Conservation (phyloP, 2,113 vertebrate species). For the Leptobrachium leishanense region DNA sequence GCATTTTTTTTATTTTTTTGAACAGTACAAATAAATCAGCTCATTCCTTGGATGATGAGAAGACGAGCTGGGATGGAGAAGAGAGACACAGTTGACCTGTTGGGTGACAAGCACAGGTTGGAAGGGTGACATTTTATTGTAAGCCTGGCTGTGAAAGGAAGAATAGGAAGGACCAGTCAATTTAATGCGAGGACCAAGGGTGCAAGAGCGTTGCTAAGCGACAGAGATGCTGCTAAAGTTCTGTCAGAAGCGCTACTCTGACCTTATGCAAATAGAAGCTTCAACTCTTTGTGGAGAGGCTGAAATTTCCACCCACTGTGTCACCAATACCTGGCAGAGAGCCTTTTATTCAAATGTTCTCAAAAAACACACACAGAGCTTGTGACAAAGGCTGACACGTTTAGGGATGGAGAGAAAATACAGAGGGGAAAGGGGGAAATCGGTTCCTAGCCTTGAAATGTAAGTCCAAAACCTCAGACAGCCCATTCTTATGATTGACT, state of each 20-base stretch:
- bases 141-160: constrained; percentile 89
- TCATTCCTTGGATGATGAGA: constrained; percentile 79
- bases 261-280: constrained; percentile 97
- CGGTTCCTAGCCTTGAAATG: constrained; percentile 63
- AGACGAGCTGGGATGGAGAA: constrained; percentile 59
- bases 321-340: constrained; percentile 91
- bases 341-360: constrained; percentile 85
- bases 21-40: constrained; percentile 72
- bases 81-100: constrained; percentile 81
- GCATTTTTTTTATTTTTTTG: constrained; percentile 41
- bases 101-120: constrained; percentile 89
- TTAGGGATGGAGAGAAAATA: constrained; percentile 58
- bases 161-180: constrained; percentile 93
- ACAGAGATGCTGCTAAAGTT: constrained; percentile 96
- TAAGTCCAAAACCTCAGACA: constrained; percentile 54
- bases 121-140: constrained; percentile 95
- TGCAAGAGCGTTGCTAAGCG: constrained; percentile 97
- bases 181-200: constrained; percentile 86
- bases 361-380: constrained; percentile 76
- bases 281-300: constrained; percentile 87
- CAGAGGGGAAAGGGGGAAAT: constrained; percentile 40
- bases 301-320: constrained; percentile 80
- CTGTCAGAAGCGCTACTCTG: constrained; percentile 88
- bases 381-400: constrained; percentile 74
- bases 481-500: not conserved